Percentiles rank a stretch among this genome's conserved stretches.
phyloP scores from a whole-genome alignment of 2,113 vertebrate species.

The Coptodon bakossiorum region DNA sequence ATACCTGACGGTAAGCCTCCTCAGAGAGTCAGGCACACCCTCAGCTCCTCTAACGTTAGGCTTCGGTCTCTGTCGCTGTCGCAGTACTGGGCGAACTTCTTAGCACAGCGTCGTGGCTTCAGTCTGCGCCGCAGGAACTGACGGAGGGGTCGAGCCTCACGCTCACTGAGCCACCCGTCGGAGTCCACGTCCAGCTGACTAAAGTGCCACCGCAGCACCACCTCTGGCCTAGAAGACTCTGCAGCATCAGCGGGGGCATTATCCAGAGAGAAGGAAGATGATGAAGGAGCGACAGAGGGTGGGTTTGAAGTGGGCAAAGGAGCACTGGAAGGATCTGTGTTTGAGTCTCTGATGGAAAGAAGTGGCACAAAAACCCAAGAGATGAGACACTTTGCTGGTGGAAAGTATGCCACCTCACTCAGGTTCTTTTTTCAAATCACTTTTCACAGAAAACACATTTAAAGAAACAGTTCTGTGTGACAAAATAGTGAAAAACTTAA shows the following conservation, averaged over 20 bases:
- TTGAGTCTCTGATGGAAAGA: not conserved
- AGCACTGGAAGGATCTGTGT: not conserved
- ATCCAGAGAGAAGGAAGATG: not conserved
- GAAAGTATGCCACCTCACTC: not conserved
- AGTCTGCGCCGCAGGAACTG: conserved; percentile 49
- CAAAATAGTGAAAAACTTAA: accelerated
- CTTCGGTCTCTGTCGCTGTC: conserved; percentile 51
- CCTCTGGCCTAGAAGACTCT: not conserved
- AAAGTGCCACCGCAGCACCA: conserved; percentile 57
- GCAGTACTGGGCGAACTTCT: conserved; percentile 64
- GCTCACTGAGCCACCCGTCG: conserved; percentile 50
- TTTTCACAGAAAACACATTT: not conserved
- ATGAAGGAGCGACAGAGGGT: not conserved
- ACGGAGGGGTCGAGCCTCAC: conserved; percentile 56
- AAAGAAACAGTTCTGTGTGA: not conserved
- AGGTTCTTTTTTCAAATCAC: not conserved
- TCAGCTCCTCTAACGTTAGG: conserved; percentile 58
- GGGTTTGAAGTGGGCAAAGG: not conserved
- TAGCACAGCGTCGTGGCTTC: conserved; percentile 58
- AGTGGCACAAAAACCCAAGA: not conserved
- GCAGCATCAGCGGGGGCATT: not conserved
- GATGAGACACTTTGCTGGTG: not conserved
- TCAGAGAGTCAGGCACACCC: conserved; percentile 52
- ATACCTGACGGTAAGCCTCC: not conserved
- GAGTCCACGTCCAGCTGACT: conserved; percentile 53